Evolutionary conservation across 1,140 invertebrate species (phyloP).

Genomic region (Anoplolepis gracilipes): DNA sequence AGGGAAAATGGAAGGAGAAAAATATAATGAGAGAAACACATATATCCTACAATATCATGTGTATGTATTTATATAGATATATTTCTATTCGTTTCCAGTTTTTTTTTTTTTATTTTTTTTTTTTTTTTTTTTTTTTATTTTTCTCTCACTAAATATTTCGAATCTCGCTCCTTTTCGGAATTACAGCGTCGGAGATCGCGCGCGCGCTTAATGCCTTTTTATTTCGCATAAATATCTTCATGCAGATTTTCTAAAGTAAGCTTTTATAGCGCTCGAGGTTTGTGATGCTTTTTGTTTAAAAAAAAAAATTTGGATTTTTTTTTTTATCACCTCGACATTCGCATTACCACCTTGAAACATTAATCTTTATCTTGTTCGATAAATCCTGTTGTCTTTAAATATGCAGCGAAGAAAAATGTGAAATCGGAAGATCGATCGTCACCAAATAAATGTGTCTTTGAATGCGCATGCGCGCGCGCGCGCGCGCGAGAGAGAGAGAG

Average conservation of each 20-base stretch:
- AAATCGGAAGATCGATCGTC: not conserved
- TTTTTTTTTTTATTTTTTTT: too few species aligned
- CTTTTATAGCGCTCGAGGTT: too few species aligned
- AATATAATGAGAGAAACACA: not conserved
- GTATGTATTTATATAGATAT: not conserved
- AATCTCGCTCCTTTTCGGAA: not conserved
- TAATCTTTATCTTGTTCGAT: slow-evolving; percentile 5
- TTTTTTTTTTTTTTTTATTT: not conserved
- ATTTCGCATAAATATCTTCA: not conserved
- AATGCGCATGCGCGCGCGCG: not conserved
- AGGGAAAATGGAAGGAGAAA: not conserved
- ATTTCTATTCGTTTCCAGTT: not conserved
- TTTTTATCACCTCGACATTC: slow-evolving; percentile 4
- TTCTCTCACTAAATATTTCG: slow-evolving; percentile 3
- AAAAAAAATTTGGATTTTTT: not conserved
- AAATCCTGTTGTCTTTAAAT: not conserved
- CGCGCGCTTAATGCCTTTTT: not conserved
- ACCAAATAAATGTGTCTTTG: not conserved
- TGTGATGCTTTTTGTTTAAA: too few species aligned
- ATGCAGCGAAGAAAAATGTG: not conserved
- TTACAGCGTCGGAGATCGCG: not conserved
- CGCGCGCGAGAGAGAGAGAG: too few species aligned
- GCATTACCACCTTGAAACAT: not conserved
- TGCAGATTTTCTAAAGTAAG: too few species aligned
- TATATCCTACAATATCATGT: not conserved